Conservation (phyloP, 2,888 invertebrate species). For the Sarcophaga carnaria region DNA sequence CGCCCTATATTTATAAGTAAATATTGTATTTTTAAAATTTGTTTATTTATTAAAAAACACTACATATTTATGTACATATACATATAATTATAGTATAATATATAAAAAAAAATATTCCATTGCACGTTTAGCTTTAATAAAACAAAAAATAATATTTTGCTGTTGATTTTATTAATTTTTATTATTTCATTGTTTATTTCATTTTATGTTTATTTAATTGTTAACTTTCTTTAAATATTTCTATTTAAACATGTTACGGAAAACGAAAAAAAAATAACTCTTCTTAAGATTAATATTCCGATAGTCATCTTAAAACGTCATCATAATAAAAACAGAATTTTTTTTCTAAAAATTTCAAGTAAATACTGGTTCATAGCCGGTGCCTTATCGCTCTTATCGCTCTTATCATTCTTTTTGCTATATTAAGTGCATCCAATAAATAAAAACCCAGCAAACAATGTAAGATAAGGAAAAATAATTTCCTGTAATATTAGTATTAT, state of each 20-base stretch:
- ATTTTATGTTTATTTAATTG: not conserved
- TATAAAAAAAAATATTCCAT: conserved; percentile 39
- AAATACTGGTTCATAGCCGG: not conserved
- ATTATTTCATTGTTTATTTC: conserved; percentile 7
- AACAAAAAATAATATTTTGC: not conserved
- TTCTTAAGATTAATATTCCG: not conserved
- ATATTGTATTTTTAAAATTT: not conserved
- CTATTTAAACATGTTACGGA: not conserved
- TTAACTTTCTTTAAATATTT: not conserved
- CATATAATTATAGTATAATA: not conserved
- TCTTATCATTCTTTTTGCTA: not conserved
- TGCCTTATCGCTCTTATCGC: not conserved
- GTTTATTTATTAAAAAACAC: not conserved
- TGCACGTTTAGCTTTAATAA: conserved; percentile 1
- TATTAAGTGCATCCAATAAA: not conserved
- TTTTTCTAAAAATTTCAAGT: not conserved
- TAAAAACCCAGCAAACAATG: not conserved
- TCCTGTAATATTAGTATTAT: not conserved
- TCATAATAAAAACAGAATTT: not conserved
- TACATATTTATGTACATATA: not conserved
- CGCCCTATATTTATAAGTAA: not conserved
- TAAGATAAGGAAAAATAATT: not conserved
- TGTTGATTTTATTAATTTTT: not conserved
- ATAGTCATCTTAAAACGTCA: conserved; percentile 12
- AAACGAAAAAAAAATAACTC: not conserved